Base-by-base conservation (phyloP, 1,140 invertebrate genomes). In the Wiebesia pumilae region DNA sequence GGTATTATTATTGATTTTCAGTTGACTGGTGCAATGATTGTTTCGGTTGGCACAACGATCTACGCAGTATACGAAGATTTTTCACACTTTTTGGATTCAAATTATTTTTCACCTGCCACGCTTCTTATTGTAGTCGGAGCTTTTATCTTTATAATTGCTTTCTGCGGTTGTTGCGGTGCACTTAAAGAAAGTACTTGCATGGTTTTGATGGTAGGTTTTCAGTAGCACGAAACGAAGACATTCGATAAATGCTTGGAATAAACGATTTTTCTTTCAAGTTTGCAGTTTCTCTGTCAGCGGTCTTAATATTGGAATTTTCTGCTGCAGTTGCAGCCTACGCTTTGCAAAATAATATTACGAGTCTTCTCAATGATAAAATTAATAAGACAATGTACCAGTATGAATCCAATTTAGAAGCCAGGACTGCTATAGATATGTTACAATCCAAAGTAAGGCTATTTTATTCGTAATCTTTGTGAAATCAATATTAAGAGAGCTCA, bases 111-210 rank as follows among this genome's bases (percentile, higher is more conserved):
- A 16, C 96, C 96, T 35, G 96, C 97, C 0, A 95, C 95, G 7
- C 94, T 98, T 21, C 93, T 97, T 38, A 96, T 98, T 80, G 95
- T 96, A 71, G 96, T 97, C 87, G 97, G 97, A 1, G 94, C 95
- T 77, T 95, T 97, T 38, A 95, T 97, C 88, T 96, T 97, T 81
- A 93, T 97, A 58, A 96, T 98, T 24, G 96, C 97, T 1, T 95
- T 97, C 75, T 96, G 97, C 89, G 97, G 97, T 80, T 97, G 97
- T 90, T 96, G 96, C 88, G 97, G 97, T 19, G 97, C 97, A 1
- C 91, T 97, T 78, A 97, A 95, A 91, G 97, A 98, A 92, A 98
- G 97, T 91, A 96, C 97, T 19, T 97, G 96, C 92, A 95, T 98
- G 93, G 96, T 97, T 35, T 96, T 97, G 89, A 95, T 96, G 89